These are phyloP conservation scores for Manis crassicaudata DNA, from an alignment of 2,797 vertebrate genomes.

Conservation along the genomic window DNA sequence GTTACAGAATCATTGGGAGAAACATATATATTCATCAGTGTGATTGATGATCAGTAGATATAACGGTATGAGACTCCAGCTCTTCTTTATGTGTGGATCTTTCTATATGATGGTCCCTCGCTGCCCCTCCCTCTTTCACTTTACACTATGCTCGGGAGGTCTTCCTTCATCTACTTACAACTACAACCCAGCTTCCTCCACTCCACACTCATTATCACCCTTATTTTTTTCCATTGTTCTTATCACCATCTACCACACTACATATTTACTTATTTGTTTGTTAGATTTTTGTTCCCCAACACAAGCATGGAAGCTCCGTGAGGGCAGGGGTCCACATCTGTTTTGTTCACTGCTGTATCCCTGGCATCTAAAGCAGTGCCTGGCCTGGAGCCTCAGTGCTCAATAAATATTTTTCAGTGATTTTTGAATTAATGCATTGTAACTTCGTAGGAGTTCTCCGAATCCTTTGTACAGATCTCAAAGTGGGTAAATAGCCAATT, in stretches of 20 bases:
- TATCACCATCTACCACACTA: not conserved
- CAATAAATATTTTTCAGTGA: not conserved
- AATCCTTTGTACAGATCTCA: not conserved
- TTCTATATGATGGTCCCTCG: not conserved
- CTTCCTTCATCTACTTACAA: not conserved
- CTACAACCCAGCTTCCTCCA: not conserved
- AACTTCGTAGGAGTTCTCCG: not conserved
- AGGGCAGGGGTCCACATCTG: not conserved
- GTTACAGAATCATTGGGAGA: not conserved
- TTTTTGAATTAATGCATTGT: not conserved
- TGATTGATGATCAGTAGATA: not conserved
- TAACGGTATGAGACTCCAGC: not conserved
- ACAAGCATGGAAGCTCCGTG: not conserved
- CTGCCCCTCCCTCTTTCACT: not conserved
- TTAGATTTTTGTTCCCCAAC: not conserved
- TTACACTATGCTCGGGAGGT: not conserved
- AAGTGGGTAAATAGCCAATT: not conserved
- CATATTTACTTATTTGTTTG: not conserved
- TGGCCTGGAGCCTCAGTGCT: not conserved
- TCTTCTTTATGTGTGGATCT: not conserved
- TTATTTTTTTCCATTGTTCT: not conserved
- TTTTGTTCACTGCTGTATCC: not conserved
- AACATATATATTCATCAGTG: not conserved
- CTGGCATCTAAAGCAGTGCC: not conserved
- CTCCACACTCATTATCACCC: not conserved